Evolutionary conservation across 2,888 invertebrate genomes (phyloP).

Genomic region (Xestia c-nigrum): DNA sequence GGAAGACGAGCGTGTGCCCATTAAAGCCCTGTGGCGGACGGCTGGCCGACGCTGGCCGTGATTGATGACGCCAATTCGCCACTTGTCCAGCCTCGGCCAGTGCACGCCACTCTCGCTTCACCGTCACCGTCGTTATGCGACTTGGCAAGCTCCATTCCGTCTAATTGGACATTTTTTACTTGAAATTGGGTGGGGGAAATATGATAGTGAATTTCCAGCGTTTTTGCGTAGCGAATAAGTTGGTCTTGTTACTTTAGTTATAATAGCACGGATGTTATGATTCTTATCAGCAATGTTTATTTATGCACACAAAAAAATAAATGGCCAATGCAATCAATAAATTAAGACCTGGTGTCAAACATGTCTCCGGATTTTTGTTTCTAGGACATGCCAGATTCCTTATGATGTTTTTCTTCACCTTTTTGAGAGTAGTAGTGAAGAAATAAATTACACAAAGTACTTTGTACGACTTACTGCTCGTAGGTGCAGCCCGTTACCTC

Average conservation of each 20-base stretch:
- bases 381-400: no score
- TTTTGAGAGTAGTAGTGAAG: no score
- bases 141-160: constrained; percentile 71
- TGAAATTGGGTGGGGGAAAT: constrained; percentile 30
- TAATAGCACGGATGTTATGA: not conserved
- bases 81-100: constrained; percentile 76
- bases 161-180: constrained; percentile 72
- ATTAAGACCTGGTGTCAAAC: not conserved
- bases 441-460: no score
- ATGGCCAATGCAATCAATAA: not conserved
- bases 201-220: constrained; percentile 14
- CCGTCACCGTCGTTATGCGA: constrained; percentile 65
- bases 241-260: not conserved
- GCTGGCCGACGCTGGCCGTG: constrained; percentile 71
- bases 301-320: not conserved
- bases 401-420: no score
- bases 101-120: constrained; percentile 60
- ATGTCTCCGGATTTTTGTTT: no score
- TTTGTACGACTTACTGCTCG: no score
- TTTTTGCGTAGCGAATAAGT: constrained; percentile 12
- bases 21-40: constrained; percentile 81
- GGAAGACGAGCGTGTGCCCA: constrained; percentile 78
- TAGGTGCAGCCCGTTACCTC: no score
- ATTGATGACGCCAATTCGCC: constrained; percentile 88
- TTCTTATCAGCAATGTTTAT: not conserved